Evolutionary conservation across 2,888 invertebrate genomes (phyloP), one percentile per base, ranked within the genome.

Genomic region (Brenthis hecate): DNA sequence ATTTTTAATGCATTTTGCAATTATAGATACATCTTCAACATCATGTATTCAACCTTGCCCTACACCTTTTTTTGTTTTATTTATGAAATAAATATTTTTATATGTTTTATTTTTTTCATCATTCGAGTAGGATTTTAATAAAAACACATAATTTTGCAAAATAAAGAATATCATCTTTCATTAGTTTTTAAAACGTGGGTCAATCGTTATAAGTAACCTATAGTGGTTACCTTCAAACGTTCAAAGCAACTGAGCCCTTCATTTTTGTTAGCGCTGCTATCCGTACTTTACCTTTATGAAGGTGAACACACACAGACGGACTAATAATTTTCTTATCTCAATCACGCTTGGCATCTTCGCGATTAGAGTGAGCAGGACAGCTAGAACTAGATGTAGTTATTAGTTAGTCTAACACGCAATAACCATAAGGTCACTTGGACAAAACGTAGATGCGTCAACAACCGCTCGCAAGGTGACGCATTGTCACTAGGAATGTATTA

Each of bases 401-500:
- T 87, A 86, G 86, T 82, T 84, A 79, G 79, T 80, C 84, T 85
- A 88, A 86, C 87, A 82, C 87, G 86, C 85, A 84, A 82, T 82
- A 81, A 81, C 82, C 80, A 77, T 91, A 88, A 92, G 92, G 92
- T 91, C 92, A 84, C 83, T 86, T 84, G 86, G 86, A 90, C 91
- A 90, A 91, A 91, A 89, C 91, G 86, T 86, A 87, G 86, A 88
- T 86, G 87, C 91, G 92, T 92, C 92, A 92, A 92, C 88, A 91
- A 86, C 90, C 92, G 89, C 91, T 84, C 79, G 87, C 92, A 92
- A 92, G 92, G 92, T 90, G 86, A 92, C 83, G 85, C 84, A 82
- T 88, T 90, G 90, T 87, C 84, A 80, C 84, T 88, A 89, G 86
- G 90, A 89, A 91, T 91, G 85, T 90, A 87, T 89, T 88, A 90